Percentiles rank a stretch among this genome's conserved stretches.
These are phyloP conservation scores for Alaudala cheleensis DNA, from an alignment of 2,113 vertebrate species.

Conservation along the genomic window DNA sequence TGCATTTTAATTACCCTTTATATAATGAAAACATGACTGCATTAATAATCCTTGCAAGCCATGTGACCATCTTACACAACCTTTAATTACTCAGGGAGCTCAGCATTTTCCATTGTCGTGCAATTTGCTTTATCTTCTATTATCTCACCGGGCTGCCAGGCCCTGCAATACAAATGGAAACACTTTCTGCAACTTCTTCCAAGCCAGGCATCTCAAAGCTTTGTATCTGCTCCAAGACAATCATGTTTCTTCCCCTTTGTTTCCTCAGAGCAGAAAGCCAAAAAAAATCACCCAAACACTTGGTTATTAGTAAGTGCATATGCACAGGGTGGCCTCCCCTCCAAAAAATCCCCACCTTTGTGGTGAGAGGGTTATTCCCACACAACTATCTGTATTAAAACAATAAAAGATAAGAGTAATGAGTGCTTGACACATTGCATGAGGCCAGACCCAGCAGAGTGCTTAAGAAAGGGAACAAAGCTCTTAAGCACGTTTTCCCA, in stretches of 20 bases:
- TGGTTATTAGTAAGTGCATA: neutral
- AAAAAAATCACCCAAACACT: neutral
- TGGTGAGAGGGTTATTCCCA: neutral
- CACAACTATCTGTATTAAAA: neutral
- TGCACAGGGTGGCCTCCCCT: neutral
- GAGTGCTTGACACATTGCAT: neutral
- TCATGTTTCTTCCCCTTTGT: neutral
- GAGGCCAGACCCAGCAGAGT: neutral
- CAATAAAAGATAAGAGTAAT: neutral
- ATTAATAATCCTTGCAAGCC: slow-evolving; percentile 51
- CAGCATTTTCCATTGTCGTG: neutral
- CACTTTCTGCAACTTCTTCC: neutral
- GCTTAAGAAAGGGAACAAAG: slow-evolving; percentile 36
- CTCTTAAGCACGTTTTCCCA: slow-evolving; percentile 55
- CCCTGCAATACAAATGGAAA: slow-evolving; percentile 33
- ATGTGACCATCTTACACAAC: slow-evolving; percentile 1
- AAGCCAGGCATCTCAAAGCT: neutral
- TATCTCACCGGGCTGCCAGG: neutral
- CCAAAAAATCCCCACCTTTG: neutral
- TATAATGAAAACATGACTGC: neutral
- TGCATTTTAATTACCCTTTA: slow-evolving; percentile 31
- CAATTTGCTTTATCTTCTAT: slow-evolving; percentile 40
- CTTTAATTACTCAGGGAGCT: slow-evolving; percentile 21
- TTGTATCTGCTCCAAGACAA: neutral
- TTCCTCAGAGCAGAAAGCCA: neutral